phyloP scores from a whole-genome alignment of 30 jellyfish, hydroid and myxozoan genomes.

The Pelagia noctiluca region DNA sequence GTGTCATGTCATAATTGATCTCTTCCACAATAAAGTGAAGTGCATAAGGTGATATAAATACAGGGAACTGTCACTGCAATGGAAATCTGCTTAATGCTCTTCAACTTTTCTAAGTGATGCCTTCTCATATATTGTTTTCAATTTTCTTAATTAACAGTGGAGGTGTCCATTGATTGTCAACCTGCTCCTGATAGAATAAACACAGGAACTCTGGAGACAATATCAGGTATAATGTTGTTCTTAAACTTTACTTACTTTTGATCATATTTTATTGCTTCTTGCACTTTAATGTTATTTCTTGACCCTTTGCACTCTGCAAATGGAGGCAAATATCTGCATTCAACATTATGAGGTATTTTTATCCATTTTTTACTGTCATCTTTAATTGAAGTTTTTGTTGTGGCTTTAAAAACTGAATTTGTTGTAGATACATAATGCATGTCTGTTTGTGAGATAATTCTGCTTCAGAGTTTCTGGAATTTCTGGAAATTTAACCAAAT shows the following conservation, averaged over 20 bases:
- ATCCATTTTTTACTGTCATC: neutral
- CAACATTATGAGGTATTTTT: neutral
- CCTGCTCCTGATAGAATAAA: neutral
- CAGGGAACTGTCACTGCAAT: neutral
- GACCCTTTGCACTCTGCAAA: neutral
- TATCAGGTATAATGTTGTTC: neutral
- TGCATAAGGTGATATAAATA: neutral
- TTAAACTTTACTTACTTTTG: neutral
- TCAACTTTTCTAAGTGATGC: neutral
- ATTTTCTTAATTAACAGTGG: neutral
- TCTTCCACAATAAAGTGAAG: neutral
- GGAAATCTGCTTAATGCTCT: neutral
- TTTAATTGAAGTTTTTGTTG: neutral
- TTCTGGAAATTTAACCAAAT: neutral
- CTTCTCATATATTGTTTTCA: neutral
- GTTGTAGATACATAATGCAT: neutral
- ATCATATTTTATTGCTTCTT: neutral
- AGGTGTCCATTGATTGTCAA: neutral
- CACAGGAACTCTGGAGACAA: constrained; percentile 1
- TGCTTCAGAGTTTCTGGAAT: neutral
- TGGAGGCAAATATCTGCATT: neutral
- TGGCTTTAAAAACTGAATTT: neutral
- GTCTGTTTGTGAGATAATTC: constrained; percentile 5
- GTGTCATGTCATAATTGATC: neutral
- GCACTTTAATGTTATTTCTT: neutral